A percentile compares a stretch with the other conserved stretches of the same genome.
Evolutionary conservation across 2,888 invertebrate genomes (phyloP).

Genomic region (Halocaridina rubra): DNA sequence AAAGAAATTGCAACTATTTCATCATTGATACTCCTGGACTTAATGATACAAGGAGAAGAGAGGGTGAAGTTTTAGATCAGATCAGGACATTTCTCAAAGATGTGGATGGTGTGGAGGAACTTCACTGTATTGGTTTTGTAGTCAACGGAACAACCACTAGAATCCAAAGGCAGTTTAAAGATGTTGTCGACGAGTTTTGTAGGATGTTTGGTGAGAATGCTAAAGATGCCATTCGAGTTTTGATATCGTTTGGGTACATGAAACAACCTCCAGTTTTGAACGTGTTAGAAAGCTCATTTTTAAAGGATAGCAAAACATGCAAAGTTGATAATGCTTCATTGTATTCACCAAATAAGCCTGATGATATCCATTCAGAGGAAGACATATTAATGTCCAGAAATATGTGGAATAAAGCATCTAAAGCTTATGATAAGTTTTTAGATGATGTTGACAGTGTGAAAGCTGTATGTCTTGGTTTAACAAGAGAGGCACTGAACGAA

Average conservation of each 20-base stretch:
- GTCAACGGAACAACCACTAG: neutral
- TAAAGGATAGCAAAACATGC: neutral
- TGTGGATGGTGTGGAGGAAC: neutral
- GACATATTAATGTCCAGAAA: neutral
- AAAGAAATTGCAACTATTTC: neutral
- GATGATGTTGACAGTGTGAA: neutral
- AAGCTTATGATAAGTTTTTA: neutral
- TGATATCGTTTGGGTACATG: neutral
- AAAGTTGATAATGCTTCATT: neutral
- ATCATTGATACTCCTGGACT: neutral
- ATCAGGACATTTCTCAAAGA: neutral
- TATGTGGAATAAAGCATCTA: neutral
- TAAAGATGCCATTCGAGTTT: neutral
- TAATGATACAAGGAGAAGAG: neutral
- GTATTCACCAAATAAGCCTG: neutral
- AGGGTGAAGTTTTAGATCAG: neutral
- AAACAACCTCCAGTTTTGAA: neutral
- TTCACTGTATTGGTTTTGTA: neutral
- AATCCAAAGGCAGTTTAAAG: neutral
- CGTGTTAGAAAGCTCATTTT: neutral
- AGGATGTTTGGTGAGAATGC: neutral
- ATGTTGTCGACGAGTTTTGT: neutral
- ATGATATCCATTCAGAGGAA: neutral
- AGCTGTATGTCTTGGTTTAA: neutral
- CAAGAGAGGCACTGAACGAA: neutral